These are phyloP conservation scores for Melieria crassipennis DNA, from an alignment of 2,888 invertebrate genomes.

Conservation along the genomic window DNA sequence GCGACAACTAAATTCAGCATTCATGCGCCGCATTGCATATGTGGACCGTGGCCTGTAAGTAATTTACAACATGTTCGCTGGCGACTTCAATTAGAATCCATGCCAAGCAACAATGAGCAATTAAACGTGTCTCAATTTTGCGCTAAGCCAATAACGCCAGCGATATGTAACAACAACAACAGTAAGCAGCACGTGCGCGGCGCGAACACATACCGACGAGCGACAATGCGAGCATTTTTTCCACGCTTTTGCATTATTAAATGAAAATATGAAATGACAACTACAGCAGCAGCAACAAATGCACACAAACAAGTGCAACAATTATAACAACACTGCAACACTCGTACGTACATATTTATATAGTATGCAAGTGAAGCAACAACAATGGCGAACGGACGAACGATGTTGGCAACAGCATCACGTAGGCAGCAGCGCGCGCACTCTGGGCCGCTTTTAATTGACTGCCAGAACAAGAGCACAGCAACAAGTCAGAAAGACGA, in stretches of 20 bases:
- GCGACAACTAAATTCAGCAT: no score
- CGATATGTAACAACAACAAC: background rate
- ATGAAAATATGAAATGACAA: constrained; percentile 28
- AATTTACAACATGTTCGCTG: constrained; percentile 24
- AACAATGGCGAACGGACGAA: constrained; percentile 18
- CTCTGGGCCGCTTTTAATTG: constrained; percentile 16
- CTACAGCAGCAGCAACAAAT: constrained; percentile 6
- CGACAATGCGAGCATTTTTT: constrained; percentile 13
- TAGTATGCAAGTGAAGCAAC: constrained; percentile 11
- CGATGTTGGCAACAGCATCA: constrained; percentile 25
- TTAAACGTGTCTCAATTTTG: constrained; percentile 23
- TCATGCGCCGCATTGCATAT: background rate
- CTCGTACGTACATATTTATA: no score
- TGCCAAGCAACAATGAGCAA: constrained; percentile 21
- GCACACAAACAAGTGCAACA: constrained; percentile 26
- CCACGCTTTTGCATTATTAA: constrained; percentile 1
- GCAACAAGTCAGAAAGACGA: no score
- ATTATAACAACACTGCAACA: constrained; percentile 26
- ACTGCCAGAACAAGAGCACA: background rate
- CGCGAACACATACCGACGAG: constrained; percentile 15
- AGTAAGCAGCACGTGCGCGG: constrained; percentile 24
- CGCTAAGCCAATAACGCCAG: background rate
- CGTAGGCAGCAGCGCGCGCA: constrained; percentile 18
- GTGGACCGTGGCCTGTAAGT: constrained; percentile 8
- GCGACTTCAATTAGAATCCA: constrained; percentile 28